A percentile compares a stretch with the other conserved stretches of the same genome.
Evolutionary conservation across 1,140 invertebrate genomes (phyloP).

Genomic region (Procambarus clarkii): DNA sequence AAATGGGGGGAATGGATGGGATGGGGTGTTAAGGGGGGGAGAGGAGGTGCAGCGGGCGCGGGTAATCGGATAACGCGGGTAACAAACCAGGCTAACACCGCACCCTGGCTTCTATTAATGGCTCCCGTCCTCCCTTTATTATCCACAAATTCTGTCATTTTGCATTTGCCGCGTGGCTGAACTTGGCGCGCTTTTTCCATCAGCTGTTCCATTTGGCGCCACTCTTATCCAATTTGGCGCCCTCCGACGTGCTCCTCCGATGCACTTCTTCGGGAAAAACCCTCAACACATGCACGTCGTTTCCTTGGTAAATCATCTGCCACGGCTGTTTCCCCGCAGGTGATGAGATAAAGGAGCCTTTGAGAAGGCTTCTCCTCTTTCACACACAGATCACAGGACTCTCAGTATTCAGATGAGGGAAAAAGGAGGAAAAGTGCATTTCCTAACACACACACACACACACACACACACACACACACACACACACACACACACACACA

Average conservation of each 20-base stretch:
- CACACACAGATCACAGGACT: background rate
- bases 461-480: too few species aligned
- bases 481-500: too few species aligned
- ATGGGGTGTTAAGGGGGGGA: background rate
- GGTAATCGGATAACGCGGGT: slow-evolving; percentile 54
- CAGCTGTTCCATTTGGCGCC: slow-evolving; percentile 59
- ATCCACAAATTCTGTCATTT: slow-evolving; percentile 66
- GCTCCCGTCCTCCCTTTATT: slow-evolving; percentile 44
- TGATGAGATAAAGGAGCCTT: background rate
- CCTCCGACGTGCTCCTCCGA: slow-evolving; percentile 13
- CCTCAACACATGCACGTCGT: background rate
- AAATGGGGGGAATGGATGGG: background rate
- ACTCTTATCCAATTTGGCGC: slow-evolving; percentile 60
- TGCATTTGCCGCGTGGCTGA: slow-evolving; percentile 56
- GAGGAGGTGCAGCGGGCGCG: slow-evolving; percentile 11
- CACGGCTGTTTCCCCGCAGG: background rate
- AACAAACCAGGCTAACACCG: slow-evolving; percentile 59
- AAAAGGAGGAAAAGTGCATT: background rate
- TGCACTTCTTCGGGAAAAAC: background rate
- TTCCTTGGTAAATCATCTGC: background rate
- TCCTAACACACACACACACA: too few species aligned
- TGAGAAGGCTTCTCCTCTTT: background rate
- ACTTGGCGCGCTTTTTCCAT: slow-evolving; percentile 60
- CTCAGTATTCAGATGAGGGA: slow-evolving; percentile 1
- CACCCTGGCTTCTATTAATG: slow-evolving; percentile 62